These are phyloP conservation scores for Neoscelio sp. DNA, from an alignment of 2,888 invertebrate genomes.

Conservation along the genomic window DNA sequence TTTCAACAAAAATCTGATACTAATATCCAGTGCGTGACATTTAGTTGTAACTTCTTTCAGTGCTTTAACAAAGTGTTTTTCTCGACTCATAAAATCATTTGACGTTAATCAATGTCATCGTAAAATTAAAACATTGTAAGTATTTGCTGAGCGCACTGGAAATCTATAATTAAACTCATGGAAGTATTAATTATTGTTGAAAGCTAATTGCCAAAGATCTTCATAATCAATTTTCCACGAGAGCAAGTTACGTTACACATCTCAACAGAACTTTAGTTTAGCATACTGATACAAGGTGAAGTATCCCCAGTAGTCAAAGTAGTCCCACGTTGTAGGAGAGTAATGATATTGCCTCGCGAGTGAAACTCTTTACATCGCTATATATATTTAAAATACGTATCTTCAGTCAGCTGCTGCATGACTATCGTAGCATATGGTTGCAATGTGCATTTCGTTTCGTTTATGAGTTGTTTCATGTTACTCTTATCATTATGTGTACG, in stretches of 20 bases:
- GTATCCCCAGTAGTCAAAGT: neutral
- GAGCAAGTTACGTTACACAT: neutral
- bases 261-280: neutral
- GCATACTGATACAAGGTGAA: neutral
- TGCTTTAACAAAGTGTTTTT: too few species aligned
- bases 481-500: slow-evolving; percentile 16
- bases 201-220: neutral
- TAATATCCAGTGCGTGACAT: too few species aligned
- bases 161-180: too few species aligned
- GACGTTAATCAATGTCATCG: too few species aligned
- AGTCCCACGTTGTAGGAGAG: neutral
- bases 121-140: too few species aligned
- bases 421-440: slow-evolving; percentile 29
- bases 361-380: slow-evolving; percentile 2
- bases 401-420: slow-evolving; percentile 18
- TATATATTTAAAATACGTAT: slow-evolving; percentile 13
- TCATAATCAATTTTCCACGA: too few species aligned
- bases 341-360: slow-evolving; percentile 3
- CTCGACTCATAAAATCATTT: too few species aligned
- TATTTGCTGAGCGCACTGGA: too few species aligned
- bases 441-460: slow-evolving; percentile 36
- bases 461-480: slow-evolving; percentile 25
- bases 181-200: too few species aligned
- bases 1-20: too few species aligned
- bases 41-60: too few species aligned